These are phyloP conservation scores for Drosophila melanica DNA, from an alignment of 1,140 invertebrate genomes.

Conservation along the genomic window DNA sequence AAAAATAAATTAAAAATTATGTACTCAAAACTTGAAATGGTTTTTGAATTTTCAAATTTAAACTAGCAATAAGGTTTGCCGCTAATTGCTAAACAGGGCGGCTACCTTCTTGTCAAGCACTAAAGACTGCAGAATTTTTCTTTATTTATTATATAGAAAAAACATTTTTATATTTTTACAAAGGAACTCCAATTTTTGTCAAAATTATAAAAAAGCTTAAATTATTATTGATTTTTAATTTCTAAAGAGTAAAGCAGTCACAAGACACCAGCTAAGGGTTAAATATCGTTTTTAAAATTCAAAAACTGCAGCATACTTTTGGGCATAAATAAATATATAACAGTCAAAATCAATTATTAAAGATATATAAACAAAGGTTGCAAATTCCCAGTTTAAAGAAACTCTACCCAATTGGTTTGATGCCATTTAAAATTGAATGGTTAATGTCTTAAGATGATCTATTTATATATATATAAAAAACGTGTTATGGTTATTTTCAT, in stretches of 20 bases:
- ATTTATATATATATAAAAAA: neutral
- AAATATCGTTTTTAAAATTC: neutral
- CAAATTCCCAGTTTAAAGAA: neutral
- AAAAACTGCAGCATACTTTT: conserved; percentile 26
- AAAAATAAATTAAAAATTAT: conserved; percentile 73
- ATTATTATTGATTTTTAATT: no score
- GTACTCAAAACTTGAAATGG: conserved; percentile 49
- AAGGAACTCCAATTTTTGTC: no score
- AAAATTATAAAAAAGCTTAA: no score
- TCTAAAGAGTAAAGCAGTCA: neutral
- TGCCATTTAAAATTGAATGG: neutral
- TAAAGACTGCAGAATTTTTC: no score
- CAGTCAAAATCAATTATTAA: no score
- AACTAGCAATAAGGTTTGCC: neutral
- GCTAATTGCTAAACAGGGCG: no score
- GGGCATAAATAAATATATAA: neutral
- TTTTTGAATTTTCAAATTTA: conserved; percentile 5
- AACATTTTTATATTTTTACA: no score
- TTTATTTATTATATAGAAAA: no score
- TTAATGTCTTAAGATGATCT: no score
- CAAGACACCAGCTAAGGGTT: conserved; percentile 15
- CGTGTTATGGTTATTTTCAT: neutral
- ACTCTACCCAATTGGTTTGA: neutral
- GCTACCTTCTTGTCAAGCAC: no score
- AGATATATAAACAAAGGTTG: no score